Base-by-base conservation (phyloP, 2,888 invertebrate species). In the Synergus itoensis region DNA sequence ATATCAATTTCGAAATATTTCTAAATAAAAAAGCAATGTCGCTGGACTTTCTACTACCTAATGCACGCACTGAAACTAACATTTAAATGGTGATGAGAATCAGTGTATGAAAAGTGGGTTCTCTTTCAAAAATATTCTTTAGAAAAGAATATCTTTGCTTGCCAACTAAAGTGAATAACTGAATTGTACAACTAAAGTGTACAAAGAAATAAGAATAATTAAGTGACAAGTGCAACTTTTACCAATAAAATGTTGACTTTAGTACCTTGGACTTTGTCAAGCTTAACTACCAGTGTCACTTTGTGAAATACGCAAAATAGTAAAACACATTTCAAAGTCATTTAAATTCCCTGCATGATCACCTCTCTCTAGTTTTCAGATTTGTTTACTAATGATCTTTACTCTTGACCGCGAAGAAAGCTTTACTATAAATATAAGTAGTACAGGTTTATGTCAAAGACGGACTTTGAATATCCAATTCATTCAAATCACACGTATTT, bases 351-450 rank as follows among this genome's bases (percentile, higher is more conserved):
- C 36, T 40, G 7, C 14, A 16, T 28, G n/a, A 28, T 7, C 64
- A 40, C 8, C n/a, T 64, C 40, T 63, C 63, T 64, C 63, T 16
- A 16, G 21, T 69, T n/a, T 48, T n/a, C 28, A 73, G 28, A 53
- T 73, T 73, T 73, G 53, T 53, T 53, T 73, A 73, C 53, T 57
- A 57, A 73, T 73, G 73, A 57, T 73, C 48, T 73, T 53, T 53
- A 57, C 53, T 36, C 11, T 53, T 53, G 53, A 53, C 53, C 73
- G 28, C 53, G 7, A 40, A 40, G 53, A 73, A 73, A 65, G 65
- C 65, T 65, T 65, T 57, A 53, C 67, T 18, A 45, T 21, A 21
- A 67, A 67, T 73, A 40, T 53, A 73, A 73, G 73, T 18, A 40
- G 73, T 53, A 57, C 73, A 40, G 53, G 53, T 73, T 36, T 18